phyloP scores from a whole-genome alignment of 1,140 invertebrate genomes.

The Temnothorax longispinosus region DNA sequence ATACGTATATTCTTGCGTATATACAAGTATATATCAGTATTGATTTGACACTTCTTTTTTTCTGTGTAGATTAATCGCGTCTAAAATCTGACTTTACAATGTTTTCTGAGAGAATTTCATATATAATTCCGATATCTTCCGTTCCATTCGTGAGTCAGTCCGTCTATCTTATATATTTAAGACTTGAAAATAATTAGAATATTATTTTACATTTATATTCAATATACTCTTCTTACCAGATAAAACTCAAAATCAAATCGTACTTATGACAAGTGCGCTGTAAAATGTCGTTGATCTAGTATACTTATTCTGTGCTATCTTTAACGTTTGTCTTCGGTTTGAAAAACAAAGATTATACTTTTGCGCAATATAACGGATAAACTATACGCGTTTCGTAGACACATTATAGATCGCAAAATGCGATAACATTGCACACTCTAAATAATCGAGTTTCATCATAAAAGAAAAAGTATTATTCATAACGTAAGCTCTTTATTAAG shows the following conservation, averaged over 20 bases:
- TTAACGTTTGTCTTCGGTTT: neutral
- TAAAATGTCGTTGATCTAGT: neutral
- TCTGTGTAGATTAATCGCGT: neutral
- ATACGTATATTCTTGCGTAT: too few species aligned
- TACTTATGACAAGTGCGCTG: neutral
- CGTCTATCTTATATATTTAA: neutral
- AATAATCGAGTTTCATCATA: constrained; percentile 39
- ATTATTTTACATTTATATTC: neutral
- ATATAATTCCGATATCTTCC: neutral
- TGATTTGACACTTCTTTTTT: too few species aligned
- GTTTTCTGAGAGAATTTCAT: neutral
- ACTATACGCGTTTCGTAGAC: neutral
- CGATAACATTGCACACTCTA: constrained; percentile 5
- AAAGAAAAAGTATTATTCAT: neutral
- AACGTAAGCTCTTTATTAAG: neutral
- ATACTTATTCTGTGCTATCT: neutral
- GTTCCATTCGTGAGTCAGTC: neutral
- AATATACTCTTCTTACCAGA: neutral
- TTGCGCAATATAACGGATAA: neutral
- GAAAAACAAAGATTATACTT: neutral
- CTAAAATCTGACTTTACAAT: neutral
- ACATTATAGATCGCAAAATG: neutral
- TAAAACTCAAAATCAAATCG: neutral
- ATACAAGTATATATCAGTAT: too few species aligned
- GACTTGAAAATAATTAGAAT: neutral